Conservation (phyloP, 2,888 invertebrate genomes). For the Caenorhabditis japonica region DNA sequence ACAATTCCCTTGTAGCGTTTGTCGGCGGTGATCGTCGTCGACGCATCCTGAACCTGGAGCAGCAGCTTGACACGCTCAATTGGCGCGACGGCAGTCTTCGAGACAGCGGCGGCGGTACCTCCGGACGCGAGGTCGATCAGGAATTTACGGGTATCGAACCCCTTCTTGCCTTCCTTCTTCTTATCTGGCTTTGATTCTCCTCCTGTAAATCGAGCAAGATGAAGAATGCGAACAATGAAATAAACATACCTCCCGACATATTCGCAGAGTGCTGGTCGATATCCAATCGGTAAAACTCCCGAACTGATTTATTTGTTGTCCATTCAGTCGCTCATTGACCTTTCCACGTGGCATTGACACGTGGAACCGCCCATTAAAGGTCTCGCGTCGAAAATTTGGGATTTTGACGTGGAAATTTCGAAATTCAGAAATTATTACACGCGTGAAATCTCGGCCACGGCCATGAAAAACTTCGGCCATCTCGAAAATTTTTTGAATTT, state of each 20-base stretch:
- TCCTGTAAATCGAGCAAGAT: too few relatives aligned
- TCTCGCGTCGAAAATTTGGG: slow-evolving; percentile 13
- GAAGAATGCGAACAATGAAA: too few relatives aligned
- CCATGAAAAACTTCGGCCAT: background rate
- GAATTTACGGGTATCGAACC: slow-evolving; percentile 70
- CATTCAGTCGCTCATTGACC: slow-evolving; percentile 12
- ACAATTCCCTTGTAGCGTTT: slow-evolving; percentile 75
- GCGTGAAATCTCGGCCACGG: background rate
- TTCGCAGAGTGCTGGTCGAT: slow-evolving; percentile 32
- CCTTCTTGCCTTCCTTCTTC: slow-evolving; percentile 48
- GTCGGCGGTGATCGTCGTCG: slow-evolving; percentile 68
- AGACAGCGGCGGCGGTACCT: slow-evolving; percentile 84
- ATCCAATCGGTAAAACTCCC: slow-evolving; percentile 25
- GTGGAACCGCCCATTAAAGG: slow-evolving; percentile 13
- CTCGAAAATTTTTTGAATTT: too few relatives aligned
- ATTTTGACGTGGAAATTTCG: background rate
- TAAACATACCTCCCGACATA: slow-evolving; percentile 51
- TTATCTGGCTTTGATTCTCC: slow-evolving; percentile 49
- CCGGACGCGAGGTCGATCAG: slow-evolving; percentile 69
- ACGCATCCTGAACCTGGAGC: slow-evolving; percentile 71
- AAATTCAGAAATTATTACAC: background rate
- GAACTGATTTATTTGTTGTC: slow-evolving; percentile 12
- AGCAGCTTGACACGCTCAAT: slow-evolving; percentile 89
- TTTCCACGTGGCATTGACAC: slow-evolving; percentile 12
- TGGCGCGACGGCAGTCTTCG: slow-evolving; percentile 93